Percentiles rank a stretch among this genome's conserved stretches.
These are phyloP conservation scores for Leptopterna dolabrata DNA, from an alignment of 2,888 invertebrate species.

Conservation along the genomic window DNA sequence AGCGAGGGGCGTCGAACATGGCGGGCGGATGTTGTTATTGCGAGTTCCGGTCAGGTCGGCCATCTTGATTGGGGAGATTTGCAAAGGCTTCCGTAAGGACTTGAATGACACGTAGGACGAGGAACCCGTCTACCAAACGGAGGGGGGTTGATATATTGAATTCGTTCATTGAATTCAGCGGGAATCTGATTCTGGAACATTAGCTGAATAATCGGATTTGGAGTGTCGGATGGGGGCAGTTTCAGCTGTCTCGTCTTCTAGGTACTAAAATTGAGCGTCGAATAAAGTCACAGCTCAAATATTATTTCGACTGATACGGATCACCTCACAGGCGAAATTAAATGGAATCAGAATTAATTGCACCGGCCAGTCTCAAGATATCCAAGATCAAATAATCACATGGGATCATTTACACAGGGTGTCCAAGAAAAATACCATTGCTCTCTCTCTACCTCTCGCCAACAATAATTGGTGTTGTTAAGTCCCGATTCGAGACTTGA, in stretches of 20 bases:
- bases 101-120: not conserved
- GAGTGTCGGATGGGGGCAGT: not conserved
- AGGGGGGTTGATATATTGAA: slow-evolving; percentile 23
- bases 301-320: too few relatives aligned
- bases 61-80: slow-evolving; percentile 47
- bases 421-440: too few relatives aligned
- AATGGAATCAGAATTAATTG: too few relatives aligned
- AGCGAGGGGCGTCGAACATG: slow-evolving; percentile 10
- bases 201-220: not conserved
- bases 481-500: too few relatives aligned
- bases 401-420: too few relatives aligned
- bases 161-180: not conserved
- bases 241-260: not conserved
- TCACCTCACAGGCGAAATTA: too few relatives aligned
- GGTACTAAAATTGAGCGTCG: not conserved
- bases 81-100: slow-evolving; percentile 25
- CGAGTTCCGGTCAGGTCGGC: slow-evolving; percentile 49
- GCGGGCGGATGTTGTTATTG: slow-evolving; percentile 52
- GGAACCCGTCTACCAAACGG: not conserved
- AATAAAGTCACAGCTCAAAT: too few relatives aligned
- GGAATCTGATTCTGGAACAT: not conserved
- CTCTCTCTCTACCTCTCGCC: too few relatives aligned
- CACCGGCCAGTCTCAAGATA: too few relatives aligned
- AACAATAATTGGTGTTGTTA: too few relatives aligned
- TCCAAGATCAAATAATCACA: too few relatives aligned